Conservation (phyloP, 2,797 vertebrate genomes). For the Poeciliopsis presidionis region DNA sequence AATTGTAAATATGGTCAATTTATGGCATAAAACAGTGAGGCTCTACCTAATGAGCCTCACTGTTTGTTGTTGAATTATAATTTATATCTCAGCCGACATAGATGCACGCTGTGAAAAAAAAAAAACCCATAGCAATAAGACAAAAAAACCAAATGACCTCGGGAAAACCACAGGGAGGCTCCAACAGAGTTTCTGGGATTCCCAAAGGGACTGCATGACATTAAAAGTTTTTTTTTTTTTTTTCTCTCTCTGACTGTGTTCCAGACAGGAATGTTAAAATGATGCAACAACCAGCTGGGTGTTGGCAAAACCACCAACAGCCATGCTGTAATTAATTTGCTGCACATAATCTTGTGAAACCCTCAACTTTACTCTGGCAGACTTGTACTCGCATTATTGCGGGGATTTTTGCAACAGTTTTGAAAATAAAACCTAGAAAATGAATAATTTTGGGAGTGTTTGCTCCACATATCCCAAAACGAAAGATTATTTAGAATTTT, state of each 20-base stretch:
- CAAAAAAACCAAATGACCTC: neutral
- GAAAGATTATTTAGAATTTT: neutral
- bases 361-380: neutral
- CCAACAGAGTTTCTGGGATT: neutral
- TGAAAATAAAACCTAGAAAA: neutral
- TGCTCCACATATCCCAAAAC: neutral
- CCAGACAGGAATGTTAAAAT: constrained; percentile 10
- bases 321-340: neutral
- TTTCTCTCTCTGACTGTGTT: neutral
- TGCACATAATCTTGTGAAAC: constrained; percentile 1
- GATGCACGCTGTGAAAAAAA: neutral
- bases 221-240: neutral
- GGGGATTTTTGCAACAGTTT: neutral
- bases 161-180: neutral
- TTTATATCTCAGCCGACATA: neutral
- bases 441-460: neutral
- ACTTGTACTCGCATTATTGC: neutral
- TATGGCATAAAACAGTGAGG: neutral
- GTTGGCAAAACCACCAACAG: neutral
- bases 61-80: neutral
- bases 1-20: neutral
- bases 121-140: neutral
- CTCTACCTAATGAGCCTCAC: neutral
- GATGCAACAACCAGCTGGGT: constrained; percentile 9
- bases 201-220: neutral